Evolutionary conservation across 2,888 invertebrate species (phyloP).

Genomic region (Eremobia ochroleuca): DNA sequence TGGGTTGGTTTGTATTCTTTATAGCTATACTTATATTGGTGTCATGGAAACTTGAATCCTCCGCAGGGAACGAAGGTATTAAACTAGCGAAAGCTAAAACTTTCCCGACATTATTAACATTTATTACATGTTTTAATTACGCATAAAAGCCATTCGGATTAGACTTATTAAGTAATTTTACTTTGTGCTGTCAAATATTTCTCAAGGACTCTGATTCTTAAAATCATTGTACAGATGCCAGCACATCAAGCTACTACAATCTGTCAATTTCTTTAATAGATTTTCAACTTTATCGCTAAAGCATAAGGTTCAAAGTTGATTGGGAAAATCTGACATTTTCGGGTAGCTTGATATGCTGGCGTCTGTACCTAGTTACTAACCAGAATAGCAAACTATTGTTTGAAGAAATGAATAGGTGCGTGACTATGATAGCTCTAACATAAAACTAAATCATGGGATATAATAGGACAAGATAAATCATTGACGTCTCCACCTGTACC

Average conservation of each 20-base stretch:
- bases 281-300: no score
- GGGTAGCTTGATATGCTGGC: no score
- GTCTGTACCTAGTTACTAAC: background rate
- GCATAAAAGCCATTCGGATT: conserved; percentile 25
- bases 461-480: conserved; percentile 9
- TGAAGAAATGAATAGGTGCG: background rate
- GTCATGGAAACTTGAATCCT: conserved; percentile 39
- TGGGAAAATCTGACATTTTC: no score
- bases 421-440: background rate
- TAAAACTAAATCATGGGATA: background rate
- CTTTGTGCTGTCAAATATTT: background rate
- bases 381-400: background rate
- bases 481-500: conserved; percentile 40
- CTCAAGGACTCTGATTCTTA: background rate
- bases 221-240: no score
- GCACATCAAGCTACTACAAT: no score
- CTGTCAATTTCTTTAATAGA: no score
- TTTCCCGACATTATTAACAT: conserved; percentile 38
- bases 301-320: no score
- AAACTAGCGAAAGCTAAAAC: conserved; percentile 44
- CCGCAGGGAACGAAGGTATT: conserved; percentile 36
- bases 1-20: conserved; percentile 1
- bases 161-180: conserved; percentile 21
- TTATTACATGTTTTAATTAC: conserved; percentile 51
- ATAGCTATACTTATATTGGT: conserved; percentile 2